These are phyloP conservation scores for Lasioglossum villosulum DNA, from an alignment of 2,888 invertebrate genomes.

Conservation along the genomic window DNA sequence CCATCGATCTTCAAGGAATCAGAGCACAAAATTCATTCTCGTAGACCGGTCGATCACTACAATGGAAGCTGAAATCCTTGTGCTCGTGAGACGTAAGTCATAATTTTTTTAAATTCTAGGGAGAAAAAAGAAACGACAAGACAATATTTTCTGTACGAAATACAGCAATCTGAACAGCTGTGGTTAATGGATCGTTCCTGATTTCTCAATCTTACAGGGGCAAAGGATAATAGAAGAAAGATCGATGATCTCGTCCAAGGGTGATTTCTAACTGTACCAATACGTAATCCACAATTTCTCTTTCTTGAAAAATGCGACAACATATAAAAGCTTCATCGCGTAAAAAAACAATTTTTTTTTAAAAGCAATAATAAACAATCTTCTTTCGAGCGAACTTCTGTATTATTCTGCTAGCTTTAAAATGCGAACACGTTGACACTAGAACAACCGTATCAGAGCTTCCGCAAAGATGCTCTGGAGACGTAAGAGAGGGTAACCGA, in stretches of 20 bases:
- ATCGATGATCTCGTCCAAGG: conserved; percentile 39
- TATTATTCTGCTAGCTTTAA: background rate
- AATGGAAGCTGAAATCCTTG: background rate
- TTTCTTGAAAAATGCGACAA: background rate
- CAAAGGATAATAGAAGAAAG: background rate
- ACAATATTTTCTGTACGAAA: background rate
- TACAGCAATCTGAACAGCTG: too few species aligned
- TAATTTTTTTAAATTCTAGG: background rate
- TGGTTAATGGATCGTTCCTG: background rate
- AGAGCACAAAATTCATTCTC: background rate
- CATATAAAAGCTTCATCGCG: background rate
- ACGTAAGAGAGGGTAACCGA: background rate
- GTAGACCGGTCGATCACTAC: background rate
- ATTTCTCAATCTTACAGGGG: background rate
- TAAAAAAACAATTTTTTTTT: background rate
- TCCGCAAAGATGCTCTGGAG: background rate
- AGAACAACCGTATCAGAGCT: background rate
- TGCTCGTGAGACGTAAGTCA: background rate
- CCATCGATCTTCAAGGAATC: background rate
- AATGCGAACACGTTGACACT: background rate
- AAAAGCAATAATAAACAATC: background rate
- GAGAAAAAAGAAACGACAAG: background rate
- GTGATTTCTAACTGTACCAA: background rate
- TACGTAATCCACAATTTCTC: background rate
- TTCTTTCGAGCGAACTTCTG: background rate